phyloP scores from a whole-genome alignment of 2,888 invertebrate genomes.

The Baronia brevicornis region DNA sequence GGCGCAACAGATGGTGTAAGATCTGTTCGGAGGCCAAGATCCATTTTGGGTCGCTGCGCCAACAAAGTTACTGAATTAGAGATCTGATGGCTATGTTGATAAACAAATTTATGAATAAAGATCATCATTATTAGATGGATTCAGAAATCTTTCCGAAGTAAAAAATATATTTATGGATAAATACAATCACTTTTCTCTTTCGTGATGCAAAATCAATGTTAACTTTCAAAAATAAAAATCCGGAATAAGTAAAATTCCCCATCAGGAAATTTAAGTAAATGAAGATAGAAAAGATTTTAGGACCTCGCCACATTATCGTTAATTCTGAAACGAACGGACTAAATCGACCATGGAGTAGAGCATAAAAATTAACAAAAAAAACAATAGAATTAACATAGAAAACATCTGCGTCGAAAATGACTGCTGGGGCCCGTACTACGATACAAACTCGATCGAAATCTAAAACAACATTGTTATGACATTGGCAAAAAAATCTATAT shows the following conservation, averaged over 20 bases:
- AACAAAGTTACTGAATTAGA: no score
- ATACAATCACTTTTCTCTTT: no score
- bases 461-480: constrained; percentile 9
- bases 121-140: no score
- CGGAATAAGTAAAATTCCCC: constrained; percentile 6
- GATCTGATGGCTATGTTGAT: no score
- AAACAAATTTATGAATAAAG: no score
- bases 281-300: constrained; percentile 36
- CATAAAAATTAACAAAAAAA: constrained; percentile 76
- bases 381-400: constrained; percentile 75
- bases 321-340: constrained; percentile 59
- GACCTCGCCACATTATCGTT: constrained; percentile 53
- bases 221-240: constrained; percentile 19
- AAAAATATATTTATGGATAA: no score
- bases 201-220: constrained; percentile 11
- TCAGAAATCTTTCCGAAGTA: no score
- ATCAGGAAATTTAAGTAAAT: constrained; percentile 25
- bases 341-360: constrained; percentile 67
- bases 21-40: no score
- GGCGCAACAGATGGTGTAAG: no score
- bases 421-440: constrained; percentile 23
- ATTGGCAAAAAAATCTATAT: no score
- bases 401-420: constrained; percentile 68
- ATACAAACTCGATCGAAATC: constrained; percentile 6
- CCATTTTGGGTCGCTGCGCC: no score